phyloP scores from a whole-genome alignment of 2,888 invertebrate genomes.

The Synanthedon myopaeformis region DNA sequence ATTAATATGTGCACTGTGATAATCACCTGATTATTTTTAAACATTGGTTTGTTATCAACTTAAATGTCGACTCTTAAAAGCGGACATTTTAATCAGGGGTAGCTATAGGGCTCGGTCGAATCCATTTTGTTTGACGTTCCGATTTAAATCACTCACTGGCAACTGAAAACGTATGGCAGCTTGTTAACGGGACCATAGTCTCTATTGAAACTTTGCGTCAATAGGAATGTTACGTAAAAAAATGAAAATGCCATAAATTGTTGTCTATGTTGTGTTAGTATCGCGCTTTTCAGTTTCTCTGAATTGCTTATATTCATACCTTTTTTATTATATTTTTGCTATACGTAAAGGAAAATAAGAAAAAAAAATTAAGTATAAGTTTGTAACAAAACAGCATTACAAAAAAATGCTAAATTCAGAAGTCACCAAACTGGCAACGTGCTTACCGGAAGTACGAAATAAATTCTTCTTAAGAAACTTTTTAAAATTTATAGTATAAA shows the following conservation, averaged over 20 bases:
- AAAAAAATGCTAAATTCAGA: constrained; percentile 50
- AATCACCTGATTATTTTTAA: constrained; percentile 49
- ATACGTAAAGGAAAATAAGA: too few relatives aligned
- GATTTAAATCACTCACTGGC: background rate
- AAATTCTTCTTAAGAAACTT: constrained; percentile 6
- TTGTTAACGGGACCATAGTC: background rate
- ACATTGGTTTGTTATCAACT: constrained; percentile 35
- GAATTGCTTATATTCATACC: too few relatives aligned
- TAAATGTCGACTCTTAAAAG: constrained; percentile 51
- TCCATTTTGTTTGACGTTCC: constrained; percentile 15
- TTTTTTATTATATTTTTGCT: too few relatives aligned
- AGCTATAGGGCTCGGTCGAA: constrained; percentile 13
- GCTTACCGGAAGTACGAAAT: constrained; percentile 22
- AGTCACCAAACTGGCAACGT: constrained; percentile 64
- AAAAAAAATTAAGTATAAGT: too few relatives aligned
- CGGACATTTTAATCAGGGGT: constrained; percentile 57
- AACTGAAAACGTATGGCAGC: background rate
- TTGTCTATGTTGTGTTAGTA: too few relatives aligned
- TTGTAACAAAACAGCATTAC: too few relatives aligned
- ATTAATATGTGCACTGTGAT: constrained; percentile 21
- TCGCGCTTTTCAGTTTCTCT: too few relatives aligned
- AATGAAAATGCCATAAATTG: background rate
- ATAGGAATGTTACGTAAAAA: background rate
- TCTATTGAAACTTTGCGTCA: background rate
- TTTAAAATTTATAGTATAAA: constrained; percentile 2